Percentiles rank a stretch among this genome's conserved stretches.
These are phyloP conservation scores for Agelas oroides DNA, from an alignment of 37 sponge, comb jelly and placozoan genomes.

Conservation along the genomic window DNA sequence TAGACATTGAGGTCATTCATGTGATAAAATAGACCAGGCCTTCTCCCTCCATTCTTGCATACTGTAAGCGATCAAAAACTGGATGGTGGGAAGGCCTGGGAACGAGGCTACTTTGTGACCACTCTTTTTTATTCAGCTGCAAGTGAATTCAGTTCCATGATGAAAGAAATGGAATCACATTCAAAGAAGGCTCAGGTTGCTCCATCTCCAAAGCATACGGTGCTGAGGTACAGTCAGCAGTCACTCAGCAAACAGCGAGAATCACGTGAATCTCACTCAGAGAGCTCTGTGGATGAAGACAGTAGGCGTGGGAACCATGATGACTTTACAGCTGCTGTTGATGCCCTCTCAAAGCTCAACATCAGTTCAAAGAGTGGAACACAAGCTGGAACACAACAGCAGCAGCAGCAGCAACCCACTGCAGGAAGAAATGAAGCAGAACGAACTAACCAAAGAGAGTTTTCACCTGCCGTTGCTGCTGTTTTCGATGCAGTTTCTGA, in stretches of 20 bases:
- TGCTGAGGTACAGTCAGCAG: background rate
- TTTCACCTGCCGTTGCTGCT: constrained; percentile 36
- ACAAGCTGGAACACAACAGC: no score
- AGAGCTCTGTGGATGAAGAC: no score
- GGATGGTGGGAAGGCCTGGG: no score
- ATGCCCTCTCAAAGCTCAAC: constrained; percentile 26
- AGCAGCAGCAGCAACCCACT: background rate
- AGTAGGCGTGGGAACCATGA: background rate
- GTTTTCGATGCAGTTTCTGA: constrained; percentile 24
- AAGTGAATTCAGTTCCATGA: constrained; percentile 37
- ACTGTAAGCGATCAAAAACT: no score
- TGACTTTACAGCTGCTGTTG: constrained; percentile 25
- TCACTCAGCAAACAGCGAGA: constrained; percentile 8
- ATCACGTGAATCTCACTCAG: background rate
- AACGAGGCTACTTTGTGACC: no score
- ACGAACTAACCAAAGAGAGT: no score
- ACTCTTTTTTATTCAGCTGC: no score
- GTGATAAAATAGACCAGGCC: no score
- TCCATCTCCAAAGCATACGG: no score
- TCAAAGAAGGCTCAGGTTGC: constrained; percentile 16
- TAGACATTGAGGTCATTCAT: no score
- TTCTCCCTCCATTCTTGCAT: no score
- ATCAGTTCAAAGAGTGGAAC: no score
- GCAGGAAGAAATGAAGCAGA: background rate
- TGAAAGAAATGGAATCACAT: constrained; percentile 43